Base-by-base conservation (phyloP, 92 coral and sea anemone species). In the Phymanthus crucifer region DNA sequence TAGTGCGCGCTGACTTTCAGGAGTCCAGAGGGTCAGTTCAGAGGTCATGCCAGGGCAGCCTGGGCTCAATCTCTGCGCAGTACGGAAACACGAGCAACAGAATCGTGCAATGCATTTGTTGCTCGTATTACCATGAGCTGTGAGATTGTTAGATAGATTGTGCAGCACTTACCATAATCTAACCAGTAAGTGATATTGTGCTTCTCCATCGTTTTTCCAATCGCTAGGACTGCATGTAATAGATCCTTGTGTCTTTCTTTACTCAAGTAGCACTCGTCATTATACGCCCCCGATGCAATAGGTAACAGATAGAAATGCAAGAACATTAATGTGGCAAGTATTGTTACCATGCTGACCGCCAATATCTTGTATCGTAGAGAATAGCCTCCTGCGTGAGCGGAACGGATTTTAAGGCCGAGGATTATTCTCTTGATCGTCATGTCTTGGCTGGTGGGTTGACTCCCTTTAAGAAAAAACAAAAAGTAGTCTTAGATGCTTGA, bases 131-230 rank as follows among this genome's bases (percentile, higher is more conserved):
- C n/a, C n/a, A n/a, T n/a, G n/a, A n/a, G n/a, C n/a, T n/a, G n/a
- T n/a, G n/a, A n/a, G n/a, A n/a, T n/a, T n/a, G n/a, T n/a, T n/a
- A n/a, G n/a, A n/a, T n/a, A n/a, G n/a, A n/a, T n/a, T n/a, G n/a
- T n/a, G n/a, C 19, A 29, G 36, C 76, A 0, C 93, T 88, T 64
- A 91, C 95, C 98, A 65, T 88, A 93, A 65, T 93, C 98, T 14
- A 93, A 83, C 98, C 98, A 93, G 70, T 93, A 93, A 0, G 88
- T 82, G 38, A 88, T 76, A 66, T 87, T 87, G 71, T 76, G 77
- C 66, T 84, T 69, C 48, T 88, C 91, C 90, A 93, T 88, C 45
- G 83, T 58, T 70, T 85, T 77, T 6, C 93, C 87, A 18, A 92
- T 91, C 35, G 73, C 81, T 57, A 86, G 89, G 61, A 93, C 86